A percentile compares a stretch with the other conserved stretches of the same genome.
Conservation (phyloP, 1,140 invertebrate genomes). For the Drosophila chauvacae region DNA sequence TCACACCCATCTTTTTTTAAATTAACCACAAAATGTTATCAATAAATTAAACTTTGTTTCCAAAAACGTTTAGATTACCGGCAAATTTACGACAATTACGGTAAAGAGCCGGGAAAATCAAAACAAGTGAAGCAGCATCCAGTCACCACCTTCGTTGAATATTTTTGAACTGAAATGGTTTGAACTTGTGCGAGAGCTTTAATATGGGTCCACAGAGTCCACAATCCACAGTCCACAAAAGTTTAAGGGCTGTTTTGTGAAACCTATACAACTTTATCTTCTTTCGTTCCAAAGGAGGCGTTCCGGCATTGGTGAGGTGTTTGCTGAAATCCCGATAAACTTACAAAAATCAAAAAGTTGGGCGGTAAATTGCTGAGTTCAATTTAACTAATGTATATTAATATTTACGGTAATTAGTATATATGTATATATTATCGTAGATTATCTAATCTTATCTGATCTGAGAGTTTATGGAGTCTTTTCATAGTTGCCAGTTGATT, state of each 20-base stretch:
- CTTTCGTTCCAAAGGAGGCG: neutral
- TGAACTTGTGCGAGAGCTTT: neutral
- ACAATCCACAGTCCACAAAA: neutral
- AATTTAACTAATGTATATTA: too few relatives aligned
- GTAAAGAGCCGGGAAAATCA: neutral
- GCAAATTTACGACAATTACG: constrained; percentile 27
- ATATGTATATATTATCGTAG: too few relatives aligned
- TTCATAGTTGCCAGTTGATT: too few relatives aligned
- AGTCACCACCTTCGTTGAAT: neutral
- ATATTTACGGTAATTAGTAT: too few relatives aligned
- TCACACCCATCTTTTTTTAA: neutral
- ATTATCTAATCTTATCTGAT: too few relatives aligned
- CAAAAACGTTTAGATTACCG: constrained; percentile 6
- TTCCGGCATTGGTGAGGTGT: too few relatives aligned
- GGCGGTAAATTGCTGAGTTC: too few relatives aligned
- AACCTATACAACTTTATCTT: neutral
- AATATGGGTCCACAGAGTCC: neutral
- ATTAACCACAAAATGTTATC: constrained; percentile 13
- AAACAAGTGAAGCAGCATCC: neutral
- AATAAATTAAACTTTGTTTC: constrained; percentile 9
- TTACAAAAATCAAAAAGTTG: too few relatives aligned
- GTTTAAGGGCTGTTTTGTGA: constrained; percentile 1
- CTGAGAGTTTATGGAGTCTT: too few relatives aligned
- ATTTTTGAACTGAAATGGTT: too few relatives aligned
- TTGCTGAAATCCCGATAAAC: too few relatives aligned